These are phyloP conservation scores for Alviniconcha marisindica DNA, from an alignment of 1,140 invertebrate genomes.

Conservation along the genomic window DNA sequence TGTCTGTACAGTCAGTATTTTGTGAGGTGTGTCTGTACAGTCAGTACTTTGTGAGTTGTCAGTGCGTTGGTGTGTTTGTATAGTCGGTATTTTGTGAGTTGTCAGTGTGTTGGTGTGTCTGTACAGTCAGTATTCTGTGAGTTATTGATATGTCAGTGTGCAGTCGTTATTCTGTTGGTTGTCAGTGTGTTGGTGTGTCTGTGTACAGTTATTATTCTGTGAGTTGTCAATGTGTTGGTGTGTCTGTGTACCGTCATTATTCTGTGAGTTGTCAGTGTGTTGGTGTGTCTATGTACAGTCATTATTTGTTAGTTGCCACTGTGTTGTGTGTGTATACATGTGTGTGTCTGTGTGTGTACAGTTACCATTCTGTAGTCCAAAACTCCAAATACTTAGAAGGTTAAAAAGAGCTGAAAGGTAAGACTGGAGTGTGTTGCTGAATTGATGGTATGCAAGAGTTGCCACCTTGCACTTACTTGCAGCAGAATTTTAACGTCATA, in stretches of 20 bases:
- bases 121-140: conserved; percentile 64
- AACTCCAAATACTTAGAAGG: no score
- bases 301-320: conserved; percentile 46
- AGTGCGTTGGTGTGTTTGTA: neutral
- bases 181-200: no score
- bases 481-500: no score
- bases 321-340: no score
- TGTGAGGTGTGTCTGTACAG: neutral
- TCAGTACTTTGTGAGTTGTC: neutral
- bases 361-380: neutral
- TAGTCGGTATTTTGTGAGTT: conserved; percentile 1
- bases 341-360: no score
- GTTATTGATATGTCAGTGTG: conserved; percentile 55
- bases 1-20: no score
- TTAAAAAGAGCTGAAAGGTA: no score
- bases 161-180: no score
- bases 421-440: no score
- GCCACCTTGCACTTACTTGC: no score
- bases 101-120: neutral
- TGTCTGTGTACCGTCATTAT: neutral
- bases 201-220: neutral
- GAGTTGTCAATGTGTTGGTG: neutral
- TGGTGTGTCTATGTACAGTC: neutral
- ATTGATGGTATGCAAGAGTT: no score
- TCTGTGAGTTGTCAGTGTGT: neutral